Conservation (phyloP, 2,113 vertebrate genomes). For the Shinisaurus crocodilurus region DNA sequence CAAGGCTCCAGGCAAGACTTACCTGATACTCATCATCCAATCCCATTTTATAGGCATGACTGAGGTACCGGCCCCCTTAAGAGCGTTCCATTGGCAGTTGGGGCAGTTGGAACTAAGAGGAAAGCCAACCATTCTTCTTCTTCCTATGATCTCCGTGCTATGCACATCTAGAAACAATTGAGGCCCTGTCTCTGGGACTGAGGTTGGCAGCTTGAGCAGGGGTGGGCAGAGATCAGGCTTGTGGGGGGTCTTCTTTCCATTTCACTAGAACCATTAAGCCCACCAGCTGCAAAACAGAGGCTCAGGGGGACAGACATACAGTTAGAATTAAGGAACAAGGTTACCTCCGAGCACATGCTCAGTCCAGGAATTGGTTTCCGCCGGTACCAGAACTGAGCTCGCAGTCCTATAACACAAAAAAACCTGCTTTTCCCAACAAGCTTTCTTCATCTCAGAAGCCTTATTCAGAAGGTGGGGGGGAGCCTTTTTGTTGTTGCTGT, state of each 20-base stretch:
- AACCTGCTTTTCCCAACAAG: background rate
- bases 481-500: background rate
- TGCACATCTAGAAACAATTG: background rate
- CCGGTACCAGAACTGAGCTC: background rate
- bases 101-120: slow-evolving; percentile 12
- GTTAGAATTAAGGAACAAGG: background rate
- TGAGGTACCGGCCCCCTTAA: slow-evolving; percentile 2
- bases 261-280: background rate
- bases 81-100: slow-evolving; percentile 25
- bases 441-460: background rate
- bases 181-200: background rate
- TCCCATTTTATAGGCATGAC: background rate
- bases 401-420: too few relatives aligned
- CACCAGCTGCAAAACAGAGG: background rate
- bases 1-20: background rate
- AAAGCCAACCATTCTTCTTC: background rate
- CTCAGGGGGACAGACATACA: background rate
- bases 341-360: background rate
- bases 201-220: background rate
- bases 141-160: background rate
- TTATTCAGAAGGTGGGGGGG: background rate
- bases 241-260: background rate
- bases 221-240: background rate
- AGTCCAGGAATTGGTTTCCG: background rate
- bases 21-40: background rate